Percentiles rank a stretch among this genome's conserved stretches.
These are phyloP conservation scores for Sapajus apella DNA, from an alignment of 2,113 vertebrate genomes.

Conservation along the genomic window DNA sequence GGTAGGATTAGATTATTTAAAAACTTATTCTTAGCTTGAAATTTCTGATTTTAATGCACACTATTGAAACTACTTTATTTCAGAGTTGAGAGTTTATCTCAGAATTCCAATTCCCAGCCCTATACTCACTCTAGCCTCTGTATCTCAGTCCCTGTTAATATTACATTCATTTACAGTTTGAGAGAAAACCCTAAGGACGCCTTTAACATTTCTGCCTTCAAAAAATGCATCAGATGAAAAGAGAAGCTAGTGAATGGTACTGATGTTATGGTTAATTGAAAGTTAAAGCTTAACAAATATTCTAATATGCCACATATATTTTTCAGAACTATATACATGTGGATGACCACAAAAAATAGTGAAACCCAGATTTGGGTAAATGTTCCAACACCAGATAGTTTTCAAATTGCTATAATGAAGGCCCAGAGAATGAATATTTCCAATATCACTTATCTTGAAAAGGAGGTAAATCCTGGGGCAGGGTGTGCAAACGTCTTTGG, in stretches of 20 bases:
- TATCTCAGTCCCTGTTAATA: slow-evolving; percentile 10
- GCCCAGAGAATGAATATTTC: neutral
- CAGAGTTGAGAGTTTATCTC: slow-evolving; percentile 6
- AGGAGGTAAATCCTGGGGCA: neutral
- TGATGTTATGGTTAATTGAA: neutral
- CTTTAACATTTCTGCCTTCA: slow-evolving; percentile 37
- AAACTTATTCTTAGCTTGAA: slow-evolving; percentile 54
- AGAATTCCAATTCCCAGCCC: slow-evolving; percentile 1
- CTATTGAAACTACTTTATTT: slow-evolving; percentile 25
- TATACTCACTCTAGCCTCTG: neutral
- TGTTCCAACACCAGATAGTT: neutral
- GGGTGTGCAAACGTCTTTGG: neutral
- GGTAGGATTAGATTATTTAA: neutral
- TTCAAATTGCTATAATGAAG: neutral
- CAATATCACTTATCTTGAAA: neutral
- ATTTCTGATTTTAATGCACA: neutral
- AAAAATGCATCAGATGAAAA: slow-evolving; percentile 16
- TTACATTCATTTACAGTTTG: slow-evolving; percentile 5
- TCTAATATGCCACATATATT: neutral
- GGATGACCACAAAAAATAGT: neutral
- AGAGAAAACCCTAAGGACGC: neutral
- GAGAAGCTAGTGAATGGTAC: neutral
- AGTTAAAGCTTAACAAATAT: slow-evolving; percentile 42
- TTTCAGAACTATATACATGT: neutral
- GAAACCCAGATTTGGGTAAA: neutral